Evolutionary conservation across 2,888 invertebrate genomes (phyloP).

Genomic region (Conops quadrifasciatus): DNA sequence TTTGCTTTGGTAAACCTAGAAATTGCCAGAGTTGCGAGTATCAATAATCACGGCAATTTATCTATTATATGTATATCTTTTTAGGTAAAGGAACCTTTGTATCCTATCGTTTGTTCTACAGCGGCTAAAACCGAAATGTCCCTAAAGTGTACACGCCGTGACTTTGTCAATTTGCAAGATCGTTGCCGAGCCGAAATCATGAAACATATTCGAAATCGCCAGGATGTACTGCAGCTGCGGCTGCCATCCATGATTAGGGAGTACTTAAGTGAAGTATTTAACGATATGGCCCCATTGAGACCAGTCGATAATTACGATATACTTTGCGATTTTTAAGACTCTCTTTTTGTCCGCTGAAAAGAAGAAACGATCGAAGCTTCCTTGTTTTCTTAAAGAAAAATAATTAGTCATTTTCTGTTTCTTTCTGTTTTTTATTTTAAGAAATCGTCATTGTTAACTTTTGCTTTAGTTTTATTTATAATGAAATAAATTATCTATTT

Average conservation of each 20-base stretch:
- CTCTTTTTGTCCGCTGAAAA: too few relatives aligned
- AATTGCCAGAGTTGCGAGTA: too few relatives aligned
- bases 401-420: too few relatives aligned
- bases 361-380: too few relatives aligned
- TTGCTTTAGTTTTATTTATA: not conserved
- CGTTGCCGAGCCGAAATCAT: conserved; percentile 73
- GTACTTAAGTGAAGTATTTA: conserved; percentile 69
- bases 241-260: conserved; percentile 70
- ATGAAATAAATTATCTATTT: not conserved
- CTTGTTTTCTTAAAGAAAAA: not conserved
- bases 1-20: too few relatives aligned
- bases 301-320: conserved; percentile 64
- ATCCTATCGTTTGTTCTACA: conserved; percentile 76
- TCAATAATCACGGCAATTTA: too few relatives aligned
- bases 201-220: conserved; percentile 66
- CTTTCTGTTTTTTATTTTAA: too few relatives aligned
- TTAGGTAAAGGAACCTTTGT: conserved; percentile 70
- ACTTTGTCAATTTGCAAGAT: conserved; percentile 75
- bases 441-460: not conserved
- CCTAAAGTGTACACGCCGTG: conserved; percentile 69
- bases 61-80: not conserved
- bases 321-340: conserved; percentile 54
- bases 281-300: conserved; percentile 61
- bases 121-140: conserved; percentile 80
- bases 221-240: conserved; percentile 68